These are phyloP conservation scores for Thymelicus sylvestris DNA, from an alignment of 2,888 invertebrate species.

Conservation along the genomic window DNA sequence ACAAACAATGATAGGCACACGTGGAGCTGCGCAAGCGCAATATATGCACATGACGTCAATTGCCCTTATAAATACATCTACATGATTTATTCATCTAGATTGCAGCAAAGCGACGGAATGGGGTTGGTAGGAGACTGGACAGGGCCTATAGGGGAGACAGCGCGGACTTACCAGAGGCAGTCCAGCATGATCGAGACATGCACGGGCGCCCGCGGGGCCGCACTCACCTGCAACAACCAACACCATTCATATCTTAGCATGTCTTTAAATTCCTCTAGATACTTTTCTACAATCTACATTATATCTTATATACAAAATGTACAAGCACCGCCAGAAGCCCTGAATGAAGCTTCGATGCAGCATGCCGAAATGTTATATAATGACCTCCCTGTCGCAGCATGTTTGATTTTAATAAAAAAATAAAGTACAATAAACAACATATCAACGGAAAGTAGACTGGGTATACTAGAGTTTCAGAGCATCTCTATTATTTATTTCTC, in stretches of 20 bases:
- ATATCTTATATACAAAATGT: not conserved
- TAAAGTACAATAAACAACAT: too few relatives aligned
- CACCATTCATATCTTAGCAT: conserved; percentile 31
- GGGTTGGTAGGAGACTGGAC: not conserved
- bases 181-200: conserved; percentile 73
- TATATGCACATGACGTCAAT: not conserved
- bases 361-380: not conserved
- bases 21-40: not conserved
- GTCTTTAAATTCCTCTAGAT: not conserved
- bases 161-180: conserved; percentile 74
- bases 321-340: too few relatives aligned
- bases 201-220: conserved; percentile 58
- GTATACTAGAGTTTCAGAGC: too few relatives aligned
- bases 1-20: not conserved
- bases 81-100: not conserved
- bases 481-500: too few relatives aligned
- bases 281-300: not conserved
- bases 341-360: not conserved
- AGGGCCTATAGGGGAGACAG: not conserved
- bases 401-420: too few relatives aligned
- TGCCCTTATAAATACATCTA: not conserved
- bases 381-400: too few relatives aligned
- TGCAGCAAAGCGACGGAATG: not conserved
- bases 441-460: too few relatives aligned
- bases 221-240: conserved; percentile 77